Evolutionary conservation across 1,140 invertebrate genomes (phyloP), one percentile per base, ranked within the genome.

Genomic region (Zeugodacus cucurbitae): DNA sequence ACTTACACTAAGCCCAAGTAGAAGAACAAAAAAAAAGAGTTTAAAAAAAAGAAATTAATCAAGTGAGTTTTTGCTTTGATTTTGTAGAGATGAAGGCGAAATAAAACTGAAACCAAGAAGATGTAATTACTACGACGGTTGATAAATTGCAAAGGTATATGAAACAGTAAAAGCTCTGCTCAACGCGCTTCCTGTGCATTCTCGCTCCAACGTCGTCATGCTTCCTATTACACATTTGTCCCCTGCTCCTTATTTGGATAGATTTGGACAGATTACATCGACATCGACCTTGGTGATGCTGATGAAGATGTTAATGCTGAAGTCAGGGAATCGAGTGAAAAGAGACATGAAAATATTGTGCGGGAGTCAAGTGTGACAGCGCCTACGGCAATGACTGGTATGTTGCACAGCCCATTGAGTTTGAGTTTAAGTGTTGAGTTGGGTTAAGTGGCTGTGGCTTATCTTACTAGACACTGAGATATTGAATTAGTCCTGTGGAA

Each of bases 101-200:
- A n/a, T n/a, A n/a, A n/a, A n/a, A n/a, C n/a, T n/a, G n/a, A n/a
- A n/a, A n/a, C n/a, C n/a, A n/a, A n/a, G n/a, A n/a, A n/a, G n/a
- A n/a, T n/a, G n/a, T n/a, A n/a, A n/a, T n/a, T n/a, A n/a, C n/a
- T 54, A 3, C 48, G 48, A 54, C 17, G 78, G 41, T 54, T 29
- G 41, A 29, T 10, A 54, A 48, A 85, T 70, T 70, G 67, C 34
- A 70, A 70, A 37, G 34, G 32, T 34, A 70, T 70, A 70, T 70
- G 67, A 70, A 70, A 70, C 67, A 70, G 32, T 37, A 37, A 64
- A 70, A 70, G 34, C 34, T 62, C 58, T 70, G 67, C 67, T 70
- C 32, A 8, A 14, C 17, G 3, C 17, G 67, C 67, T 37, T 37
- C 67, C 67, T 34, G 67, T 37, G 34, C 20, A 29, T 70, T 37